phyloP scores from a whole-genome alignment of 2,888 invertebrate species.

The Trichopoda pennipes region DNA sequence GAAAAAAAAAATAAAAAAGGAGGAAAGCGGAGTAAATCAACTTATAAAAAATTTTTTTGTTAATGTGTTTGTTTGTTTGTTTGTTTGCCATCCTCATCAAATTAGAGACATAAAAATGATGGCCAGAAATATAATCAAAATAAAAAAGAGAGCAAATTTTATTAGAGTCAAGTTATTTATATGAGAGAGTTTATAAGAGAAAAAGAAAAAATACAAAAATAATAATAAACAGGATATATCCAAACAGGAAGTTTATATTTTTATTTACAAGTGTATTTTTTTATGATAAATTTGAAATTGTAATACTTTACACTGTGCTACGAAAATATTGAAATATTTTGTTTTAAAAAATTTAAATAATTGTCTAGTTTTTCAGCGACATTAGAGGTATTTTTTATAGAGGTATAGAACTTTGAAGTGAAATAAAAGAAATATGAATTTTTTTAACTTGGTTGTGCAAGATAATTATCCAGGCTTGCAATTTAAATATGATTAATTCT shows the following conservation, averaged over 20 bases:
- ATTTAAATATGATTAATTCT: too few species aligned
- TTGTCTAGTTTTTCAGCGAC: too few species aligned
- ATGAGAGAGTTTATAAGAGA: neutral
- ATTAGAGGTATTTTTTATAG: too few species aligned
- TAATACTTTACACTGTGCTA: neutral
- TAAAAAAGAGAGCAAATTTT: constrained; percentile 15
- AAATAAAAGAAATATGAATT: too few species aligned
- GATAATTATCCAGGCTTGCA: too few species aligned
- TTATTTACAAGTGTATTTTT: neutral
- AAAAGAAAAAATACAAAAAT: constrained; percentile 15
- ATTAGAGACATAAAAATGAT: neutral
- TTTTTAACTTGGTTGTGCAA: too few species aligned
- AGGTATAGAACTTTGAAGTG: too few species aligned
- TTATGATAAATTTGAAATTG: constrained; percentile 6
- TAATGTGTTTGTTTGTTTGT: neutral
- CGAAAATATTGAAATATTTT: too few species aligned
- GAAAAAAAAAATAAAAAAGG: neutral
- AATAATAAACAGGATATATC: constrained; percentile 55
- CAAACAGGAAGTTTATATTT: constrained; percentile 50
- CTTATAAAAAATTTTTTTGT: neutral
- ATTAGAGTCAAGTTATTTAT: neutral
- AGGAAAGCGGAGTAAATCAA: neutral
- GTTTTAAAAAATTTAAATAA: too few species aligned
- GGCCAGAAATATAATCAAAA: neutral
- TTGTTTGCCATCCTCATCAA: neutral